phyloP scores from a whole-genome alignment of 1,140 invertebrate species.

The Helicorthomorpha holstii region DNA sequence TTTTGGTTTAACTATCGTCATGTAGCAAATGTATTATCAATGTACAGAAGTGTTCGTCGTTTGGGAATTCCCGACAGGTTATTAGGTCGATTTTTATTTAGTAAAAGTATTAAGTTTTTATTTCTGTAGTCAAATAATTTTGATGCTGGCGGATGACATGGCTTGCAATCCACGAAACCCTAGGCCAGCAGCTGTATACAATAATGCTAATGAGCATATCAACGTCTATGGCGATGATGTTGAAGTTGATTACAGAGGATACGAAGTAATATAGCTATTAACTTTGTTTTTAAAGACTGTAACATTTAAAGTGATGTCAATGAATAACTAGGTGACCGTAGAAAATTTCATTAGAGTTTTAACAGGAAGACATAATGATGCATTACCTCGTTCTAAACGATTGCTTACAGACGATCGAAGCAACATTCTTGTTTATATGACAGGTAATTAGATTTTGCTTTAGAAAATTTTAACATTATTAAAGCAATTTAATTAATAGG shows the following conservation, averaged over 20 bases:
- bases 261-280: constrained; percentile 49
- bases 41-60: constrained; percentile 93
- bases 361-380: constrained; percentile 73
- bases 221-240: constrained; percentile 99
- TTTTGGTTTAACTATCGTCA: constrained; percentile 99
- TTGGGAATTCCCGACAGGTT: constrained; percentile 87
- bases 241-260: constrained; percentile 97
- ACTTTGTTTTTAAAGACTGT: too few species aligned
- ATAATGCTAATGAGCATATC: constrained; percentile 93
- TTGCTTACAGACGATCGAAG: constrained; percentile 90
- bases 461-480: not conserved
- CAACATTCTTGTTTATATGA: constrained; percentile 92
- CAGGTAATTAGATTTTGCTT: constrained; percentile 21
- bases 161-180: constrained; percentile 97
- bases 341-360: constrained; percentile 95
- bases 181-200: constrained; percentile 92
- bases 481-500: constrained; percentile 36
- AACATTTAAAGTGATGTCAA: not conserved
- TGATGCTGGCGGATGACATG: constrained; percentile 99
- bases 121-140: constrained; percentile 52
- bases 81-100: constrained; percentile 1
- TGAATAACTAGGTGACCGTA: constrained; percentile 57
- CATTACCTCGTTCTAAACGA: constrained; percentile 86
- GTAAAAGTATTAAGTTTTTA: not conserved
- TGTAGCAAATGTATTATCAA: constrained; percentile 95